Conservation (phyloP, 2,113 vertebrate genomes). For the Lophura nycthemera region DNA sequence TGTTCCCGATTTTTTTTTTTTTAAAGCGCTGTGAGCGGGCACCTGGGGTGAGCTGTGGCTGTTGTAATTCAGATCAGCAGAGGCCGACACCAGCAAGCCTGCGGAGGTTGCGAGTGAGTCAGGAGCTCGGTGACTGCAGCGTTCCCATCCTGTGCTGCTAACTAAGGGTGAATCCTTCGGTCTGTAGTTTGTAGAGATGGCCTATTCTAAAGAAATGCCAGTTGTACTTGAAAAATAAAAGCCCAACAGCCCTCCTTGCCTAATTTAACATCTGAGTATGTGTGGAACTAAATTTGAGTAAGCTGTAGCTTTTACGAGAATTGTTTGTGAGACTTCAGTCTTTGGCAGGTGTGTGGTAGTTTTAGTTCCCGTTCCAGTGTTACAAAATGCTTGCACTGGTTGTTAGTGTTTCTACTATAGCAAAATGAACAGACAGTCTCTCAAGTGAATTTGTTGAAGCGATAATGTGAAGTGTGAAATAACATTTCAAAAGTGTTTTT, state of each 20-base stretch:
- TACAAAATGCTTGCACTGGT: not conserved
- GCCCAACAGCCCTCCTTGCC: not conserved
- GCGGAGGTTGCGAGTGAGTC: not conserved
- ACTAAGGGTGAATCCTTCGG: not conserved
- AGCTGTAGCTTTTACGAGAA: not conserved
- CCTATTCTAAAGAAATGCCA: not conserved
- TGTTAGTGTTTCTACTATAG: not conserved
- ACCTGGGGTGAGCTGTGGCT: rapidly evolving
- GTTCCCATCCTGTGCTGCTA: not conserved
- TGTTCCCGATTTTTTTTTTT: not conserved
- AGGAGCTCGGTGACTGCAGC: not conserved
- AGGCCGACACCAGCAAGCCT: not conserved
- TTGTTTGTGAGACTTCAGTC: not conserved
- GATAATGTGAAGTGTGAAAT: not conserved
- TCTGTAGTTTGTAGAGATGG: not conserved
- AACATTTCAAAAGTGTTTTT: not conserved
- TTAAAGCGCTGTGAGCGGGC: not conserved
- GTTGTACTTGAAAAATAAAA: not conserved
- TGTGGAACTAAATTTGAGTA: not conserved
- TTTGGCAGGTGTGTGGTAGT: rapidly evolving
- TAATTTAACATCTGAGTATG: not conserved
- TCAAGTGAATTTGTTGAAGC: not conserved
- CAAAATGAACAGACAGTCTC: not conserved
- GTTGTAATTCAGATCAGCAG: not conserved
- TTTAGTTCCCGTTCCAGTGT: not conserved